Conservation (phyloP, 2,797 vertebrate genomes). For the Steatocranus sp. region DNA sequence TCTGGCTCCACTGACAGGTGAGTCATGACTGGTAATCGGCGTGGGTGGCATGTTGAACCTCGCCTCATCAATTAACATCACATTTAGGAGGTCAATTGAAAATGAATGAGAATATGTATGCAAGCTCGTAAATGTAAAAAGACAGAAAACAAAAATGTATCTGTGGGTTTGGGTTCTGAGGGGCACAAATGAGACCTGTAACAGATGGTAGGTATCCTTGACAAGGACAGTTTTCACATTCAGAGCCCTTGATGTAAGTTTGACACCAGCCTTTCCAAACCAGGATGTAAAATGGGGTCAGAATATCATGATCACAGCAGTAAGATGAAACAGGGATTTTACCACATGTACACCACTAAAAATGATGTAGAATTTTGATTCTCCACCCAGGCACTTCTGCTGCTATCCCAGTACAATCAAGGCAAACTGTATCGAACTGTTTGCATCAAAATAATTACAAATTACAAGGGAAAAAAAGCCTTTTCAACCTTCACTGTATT, state of each 20-base stretch:
- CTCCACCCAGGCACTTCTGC: neutral
- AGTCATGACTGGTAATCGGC: neutral
- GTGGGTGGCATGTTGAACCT: neutral
- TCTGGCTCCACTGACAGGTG: neutral
- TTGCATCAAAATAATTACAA: neutral
- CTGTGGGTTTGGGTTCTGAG: neutral
- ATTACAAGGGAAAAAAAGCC: neutral
- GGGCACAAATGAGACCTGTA: constrained; percentile 27
- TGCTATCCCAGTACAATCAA: neutral
- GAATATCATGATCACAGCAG: neutral
- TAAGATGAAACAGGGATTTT: neutral
- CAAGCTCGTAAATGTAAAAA: neutral
- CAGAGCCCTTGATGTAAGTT: constrained; percentile 40
- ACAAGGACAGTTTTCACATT: constrained; percentile 33
- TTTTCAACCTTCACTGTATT: neutral
- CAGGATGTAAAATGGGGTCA: neutral
- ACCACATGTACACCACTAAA: neutral
- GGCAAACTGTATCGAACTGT: neutral
- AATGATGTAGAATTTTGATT: neutral
- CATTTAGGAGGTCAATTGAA: neutral
- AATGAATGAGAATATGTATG: neutral
- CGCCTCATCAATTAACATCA: neutral
- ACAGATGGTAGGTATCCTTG: constrained; percentile 21
- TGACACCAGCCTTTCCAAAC: constrained; percentile 26
- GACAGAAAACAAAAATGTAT: neutral